Conservation (phyloP, 2,113 vertebrate genomes). For the Myrmophylax atrothorax region DNA sequence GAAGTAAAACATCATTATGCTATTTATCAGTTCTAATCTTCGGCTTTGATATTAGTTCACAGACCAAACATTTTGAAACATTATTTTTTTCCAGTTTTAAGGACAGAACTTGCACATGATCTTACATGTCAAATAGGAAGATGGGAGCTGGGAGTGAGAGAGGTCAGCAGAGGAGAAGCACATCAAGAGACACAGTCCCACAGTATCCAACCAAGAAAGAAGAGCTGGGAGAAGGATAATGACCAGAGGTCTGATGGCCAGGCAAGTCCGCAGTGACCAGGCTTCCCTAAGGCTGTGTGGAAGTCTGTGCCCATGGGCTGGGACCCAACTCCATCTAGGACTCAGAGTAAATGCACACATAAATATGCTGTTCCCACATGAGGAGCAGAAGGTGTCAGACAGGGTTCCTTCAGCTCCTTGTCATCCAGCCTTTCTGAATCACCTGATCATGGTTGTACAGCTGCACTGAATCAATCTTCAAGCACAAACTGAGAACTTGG, state of each 20-base stretch:
- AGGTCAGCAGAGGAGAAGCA: neutral
- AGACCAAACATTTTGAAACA: neutral
- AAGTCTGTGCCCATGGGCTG: rapidly evolving
- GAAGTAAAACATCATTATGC: neutral
- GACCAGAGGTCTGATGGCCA: neutral
- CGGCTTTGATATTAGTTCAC: neutral
- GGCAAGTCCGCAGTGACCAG: neutral
- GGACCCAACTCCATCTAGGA: neutral
- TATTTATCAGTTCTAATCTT: neutral
- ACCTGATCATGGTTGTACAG: neutral
- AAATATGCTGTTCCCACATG: neutral
- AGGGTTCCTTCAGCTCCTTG: neutral
- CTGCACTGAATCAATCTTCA: neutral
- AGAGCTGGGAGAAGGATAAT: rapidly evolving
- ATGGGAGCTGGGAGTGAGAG: neutral
- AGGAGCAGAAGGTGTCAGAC: neutral
- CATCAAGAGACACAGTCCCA: rapidly evolving
- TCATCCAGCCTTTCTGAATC: neutral
- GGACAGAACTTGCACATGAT: neutral
- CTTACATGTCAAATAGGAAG: neutral
- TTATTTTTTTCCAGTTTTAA: neutral
- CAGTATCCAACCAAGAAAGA: neutral
- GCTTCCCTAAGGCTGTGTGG: rapidly evolving
- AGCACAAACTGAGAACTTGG: neutral
- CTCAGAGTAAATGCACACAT: neutral